Evolutionary conservation across 37 sponge, comb jelly and placozoan species (phyloP).

Genomic region (Dysidea cf. avara): DNA sequence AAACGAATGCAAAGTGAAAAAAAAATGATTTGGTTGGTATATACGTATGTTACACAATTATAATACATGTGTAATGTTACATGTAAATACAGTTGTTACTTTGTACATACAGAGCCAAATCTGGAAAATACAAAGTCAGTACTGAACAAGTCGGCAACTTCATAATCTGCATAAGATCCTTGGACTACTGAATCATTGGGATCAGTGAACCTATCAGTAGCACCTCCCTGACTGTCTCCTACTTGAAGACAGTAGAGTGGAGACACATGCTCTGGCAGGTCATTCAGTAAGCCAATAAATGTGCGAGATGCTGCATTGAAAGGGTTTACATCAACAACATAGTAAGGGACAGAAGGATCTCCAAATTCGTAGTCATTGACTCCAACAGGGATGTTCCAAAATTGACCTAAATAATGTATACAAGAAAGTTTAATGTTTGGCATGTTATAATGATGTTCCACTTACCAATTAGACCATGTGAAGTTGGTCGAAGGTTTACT

Average conservation of each 20-base stretch:
- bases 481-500: slow-evolving; percentile 23
- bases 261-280: slow-evolving; percentile 28
- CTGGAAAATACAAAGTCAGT: too few relatives aligned
- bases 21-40: too few relatives aligned
- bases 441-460: too few relatives aligned
- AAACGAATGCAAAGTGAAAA: too few relatives aligned
- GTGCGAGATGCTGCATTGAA: too few relatives aligned
- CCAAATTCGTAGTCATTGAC: slow-evolving; percentile 15
- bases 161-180: slow-evolving; percentile 48
- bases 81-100: too few relatives aligned
- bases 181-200: slow-evolving; percentile 66
- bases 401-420: slow-evolving; percentile 62
- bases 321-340: slow-evolving; percentile 32
- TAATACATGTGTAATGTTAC: too few relatives aligned
- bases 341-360: too few relatives aligned
- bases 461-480: slow-evolving; percentile 56
- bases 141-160: slow-evolving; percentile 13
- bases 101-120: too few relatives aligned
- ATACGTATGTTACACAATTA: too few relatives aligned
- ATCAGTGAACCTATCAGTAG: slow-evolving; percentile 14
- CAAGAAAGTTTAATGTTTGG: too few relatives aligned
- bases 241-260: slow-evolving; percentile 30
- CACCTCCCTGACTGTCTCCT: slow-evolving; percentile 48
- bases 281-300: slow-evolving; percentile 40
- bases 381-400: slow-evolving; percentile 55